Evolutionary conservation across 2,797 vertebrate species (phyloP).

Genomic region (Bothrops alternatus): DNA sequence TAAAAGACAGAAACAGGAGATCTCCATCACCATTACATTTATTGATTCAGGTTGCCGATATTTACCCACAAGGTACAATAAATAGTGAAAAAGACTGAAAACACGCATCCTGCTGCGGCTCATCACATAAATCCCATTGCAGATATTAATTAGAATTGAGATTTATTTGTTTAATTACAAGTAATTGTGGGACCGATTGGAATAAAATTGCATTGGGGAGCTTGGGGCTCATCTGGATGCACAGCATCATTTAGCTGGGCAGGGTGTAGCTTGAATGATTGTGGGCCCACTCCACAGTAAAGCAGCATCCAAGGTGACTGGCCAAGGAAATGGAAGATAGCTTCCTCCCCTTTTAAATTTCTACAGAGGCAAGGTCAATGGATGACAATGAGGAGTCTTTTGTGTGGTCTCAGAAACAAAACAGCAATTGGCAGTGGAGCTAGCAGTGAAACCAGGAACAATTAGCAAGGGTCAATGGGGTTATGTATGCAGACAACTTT

Average conservation of each 20-base stretch:
- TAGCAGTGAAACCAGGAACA: neutral
- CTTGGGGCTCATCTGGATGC: neutral
- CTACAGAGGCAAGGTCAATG: neutral
- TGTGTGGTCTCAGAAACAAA: neutral
- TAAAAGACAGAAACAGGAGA: slow-evolving; percentile 48
- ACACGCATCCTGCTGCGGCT: slow-evolving; percentile 67
- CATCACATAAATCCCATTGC: slow-evolving; percentile 65
- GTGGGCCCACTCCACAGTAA: slow-evolving; percentile 3
- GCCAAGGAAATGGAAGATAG: rapidly evolving
- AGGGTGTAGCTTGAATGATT: neutral
- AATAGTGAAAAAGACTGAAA: slow-evolving; percentile 58
- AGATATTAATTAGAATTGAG: slow-evolving; percentile 72
- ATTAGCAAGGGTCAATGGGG: neutral
- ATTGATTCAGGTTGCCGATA: slow-evolving; percentile 54
- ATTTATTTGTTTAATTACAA: slow-evolving; percentile 73
- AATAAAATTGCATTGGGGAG: slow-evolving; percentile 34
- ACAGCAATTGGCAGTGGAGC: neutral
- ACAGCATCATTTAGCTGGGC: neutral
- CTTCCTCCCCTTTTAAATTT: neutral
- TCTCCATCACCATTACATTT: slow-evolving; percentile 62
- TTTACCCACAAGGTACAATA: slow-evolving; percentile 60
- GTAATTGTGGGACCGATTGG: slow-evolving; percentile 37
- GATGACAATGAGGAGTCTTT: neutral
- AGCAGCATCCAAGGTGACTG: slow-evolving; percentile 1
- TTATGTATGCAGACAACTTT: neutral